These are phyloP conservation scores for Nothobranchius kuhntae DNA, from an alignment of 2,113 vertebrate species.

Conservation along the genomic window DNA sequence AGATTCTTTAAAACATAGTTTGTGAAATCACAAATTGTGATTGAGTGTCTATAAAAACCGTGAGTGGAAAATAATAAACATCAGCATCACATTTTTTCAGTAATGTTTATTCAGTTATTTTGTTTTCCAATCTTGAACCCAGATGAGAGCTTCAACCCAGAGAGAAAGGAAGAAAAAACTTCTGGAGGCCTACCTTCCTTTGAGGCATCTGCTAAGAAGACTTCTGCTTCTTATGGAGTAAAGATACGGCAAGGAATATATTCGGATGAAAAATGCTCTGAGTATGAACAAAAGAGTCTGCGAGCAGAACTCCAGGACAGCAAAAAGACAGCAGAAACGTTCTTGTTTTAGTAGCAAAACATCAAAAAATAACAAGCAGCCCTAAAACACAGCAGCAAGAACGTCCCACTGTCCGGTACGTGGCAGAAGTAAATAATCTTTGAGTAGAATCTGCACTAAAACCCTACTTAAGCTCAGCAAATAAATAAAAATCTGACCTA, in stretches of 20 bases:
- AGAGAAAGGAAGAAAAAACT: slow-evolving; percentile 23
- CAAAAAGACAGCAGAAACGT: slow-evolving; percentile 20
- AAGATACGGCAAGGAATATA: slow-evolving; percentile 3
- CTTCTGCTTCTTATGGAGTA: neutral
- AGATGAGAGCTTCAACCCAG: slow-evolving; percentile 41
- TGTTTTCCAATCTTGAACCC: neutral
- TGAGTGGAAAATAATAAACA: slow-evolving; percentile 49
- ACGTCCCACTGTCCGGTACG: neutral
- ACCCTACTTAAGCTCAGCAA: too few species aligned
- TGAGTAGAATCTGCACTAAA: too few species aligned
- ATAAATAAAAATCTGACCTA: too few species aligned
- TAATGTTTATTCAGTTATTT: neutral
- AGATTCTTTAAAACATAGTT: too few species aligned
- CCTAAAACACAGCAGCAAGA: slow-evolving; percentile 33
- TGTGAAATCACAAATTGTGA: too few species aligned
- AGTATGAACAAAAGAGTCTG: neutral
- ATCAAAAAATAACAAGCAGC: slow-evolving; percentile 20
- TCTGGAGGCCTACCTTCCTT: slow-evolving; percentile 7
- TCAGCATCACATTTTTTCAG: neutral
- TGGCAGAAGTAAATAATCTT: slow-evolving; percentile 6
- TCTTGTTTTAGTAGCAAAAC: slow-evolving; percentile 9
- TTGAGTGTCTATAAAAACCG: slow-evolving; percentile 27
- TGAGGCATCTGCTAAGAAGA: slow-evolving; percentile 18
- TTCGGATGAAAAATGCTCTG: slow-evolving; percentile 13
- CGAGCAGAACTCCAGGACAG: slow-evolving; percentile 23